phyloP scores from a whole-genome alignment of 2,888 invertebrate genomes.

The Allophyes oxyacanthae region DNA sequence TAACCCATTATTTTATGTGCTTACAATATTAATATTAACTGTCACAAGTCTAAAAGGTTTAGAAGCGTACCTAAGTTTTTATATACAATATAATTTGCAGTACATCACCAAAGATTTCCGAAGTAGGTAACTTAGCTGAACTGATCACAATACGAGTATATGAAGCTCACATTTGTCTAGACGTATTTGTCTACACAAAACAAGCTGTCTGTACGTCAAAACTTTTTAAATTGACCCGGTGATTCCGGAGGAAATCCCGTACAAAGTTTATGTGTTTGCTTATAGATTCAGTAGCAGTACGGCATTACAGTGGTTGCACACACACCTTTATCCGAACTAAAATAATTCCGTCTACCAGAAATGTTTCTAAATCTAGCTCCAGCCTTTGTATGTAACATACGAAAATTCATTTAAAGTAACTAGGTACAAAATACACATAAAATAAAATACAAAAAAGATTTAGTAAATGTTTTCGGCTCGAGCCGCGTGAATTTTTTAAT shows the following conservation, averaged over 20 bases:
- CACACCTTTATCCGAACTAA: slow-evolving; percentile 17
- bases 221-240: slow-evolving; percentile 50
- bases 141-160: slow-evolving; percentile 4
- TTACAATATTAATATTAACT: too few relatives aligned
- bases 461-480: too few relatives aligned
- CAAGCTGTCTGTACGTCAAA: slow-evolving; percentile 39
- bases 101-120: slow-evolving; percentile 11
- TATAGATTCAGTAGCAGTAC: slow-evolving; percentile 21
- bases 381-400: background rate
- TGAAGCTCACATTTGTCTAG: slow-evolving; percentile 29
- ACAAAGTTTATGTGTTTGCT: slow-evolving; percentile 37
- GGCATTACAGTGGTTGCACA: slow-evolving; percentile 16
- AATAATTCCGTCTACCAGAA: slow-evolving; percentile 19
- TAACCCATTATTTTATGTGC: too few relatives aligned
- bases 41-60: too few relatives aligned
- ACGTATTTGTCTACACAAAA: slow-evolving; percentile 33
- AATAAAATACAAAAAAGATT: too few relatives aligned
- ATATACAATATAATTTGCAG: slow-evolving; percentile 15
- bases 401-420: too few relatives aligned
- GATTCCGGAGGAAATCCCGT: slow-evolving; percentile 37
- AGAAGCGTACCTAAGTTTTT: too few relatives aligned
- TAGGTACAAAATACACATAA: too few relatives aligned
- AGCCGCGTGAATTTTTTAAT: too few relatives aligned
- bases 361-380: slow-evolving; percentile 26
- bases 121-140: slow-evolving; percentile 14